phyloP scores from a whole-genome alignment of 2,888 invertebrate genomes.

The Hylaea fasciaria region DNA sequence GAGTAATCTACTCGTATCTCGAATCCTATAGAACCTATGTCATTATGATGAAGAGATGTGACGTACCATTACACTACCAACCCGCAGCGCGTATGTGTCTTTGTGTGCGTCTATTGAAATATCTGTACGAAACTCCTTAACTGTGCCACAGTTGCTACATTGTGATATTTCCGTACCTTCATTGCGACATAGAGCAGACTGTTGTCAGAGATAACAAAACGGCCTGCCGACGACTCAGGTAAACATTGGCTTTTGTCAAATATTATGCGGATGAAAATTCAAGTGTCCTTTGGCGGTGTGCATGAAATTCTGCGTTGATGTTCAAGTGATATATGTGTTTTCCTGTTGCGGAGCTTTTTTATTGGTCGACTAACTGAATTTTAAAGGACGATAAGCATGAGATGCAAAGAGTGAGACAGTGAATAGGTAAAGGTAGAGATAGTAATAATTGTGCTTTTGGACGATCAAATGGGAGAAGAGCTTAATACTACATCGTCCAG shows the following conservation, averaged over 20 bases:
- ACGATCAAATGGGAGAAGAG: too few species aligned
- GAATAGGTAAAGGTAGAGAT: not conserved
- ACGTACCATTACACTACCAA: too few species aligned
- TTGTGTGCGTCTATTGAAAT: not conserved
- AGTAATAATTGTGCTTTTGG: too few species aligned
- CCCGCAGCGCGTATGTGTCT: too few species aligned
- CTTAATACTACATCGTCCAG: too few species aligned
- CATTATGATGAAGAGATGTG: too few species aligned
- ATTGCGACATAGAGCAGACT: constrained; percentile 55
- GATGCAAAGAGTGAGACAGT: too few species aligned
- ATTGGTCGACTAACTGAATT: constrained; percentile 1
- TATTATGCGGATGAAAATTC: constrained; percentile 75
- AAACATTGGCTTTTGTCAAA: constrained; percentile 74
- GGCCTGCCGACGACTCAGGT: constrained; percentile 64
- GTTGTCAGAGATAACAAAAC: constrained; percentile 74
- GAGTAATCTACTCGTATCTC: too few species aligned
- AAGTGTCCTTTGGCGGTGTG: constrained; percentile 63
- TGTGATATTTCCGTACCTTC: constrained; percentile 60
- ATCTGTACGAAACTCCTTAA: not conserved
- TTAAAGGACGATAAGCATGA: not conserved
- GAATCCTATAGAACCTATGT: too few species aligned
- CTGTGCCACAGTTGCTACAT: constrained; percentile 27
- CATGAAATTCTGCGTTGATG: constrained; percentile 44
- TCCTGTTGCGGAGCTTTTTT: not conserved
- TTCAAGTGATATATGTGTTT: constrained; percentile 31